Evolutionary conservation across 2,888 invertebrate genomes (phyloP), one percentile per base, ranked within the genome.

Genomic region (Sarcophaga subvicina): DNA sequence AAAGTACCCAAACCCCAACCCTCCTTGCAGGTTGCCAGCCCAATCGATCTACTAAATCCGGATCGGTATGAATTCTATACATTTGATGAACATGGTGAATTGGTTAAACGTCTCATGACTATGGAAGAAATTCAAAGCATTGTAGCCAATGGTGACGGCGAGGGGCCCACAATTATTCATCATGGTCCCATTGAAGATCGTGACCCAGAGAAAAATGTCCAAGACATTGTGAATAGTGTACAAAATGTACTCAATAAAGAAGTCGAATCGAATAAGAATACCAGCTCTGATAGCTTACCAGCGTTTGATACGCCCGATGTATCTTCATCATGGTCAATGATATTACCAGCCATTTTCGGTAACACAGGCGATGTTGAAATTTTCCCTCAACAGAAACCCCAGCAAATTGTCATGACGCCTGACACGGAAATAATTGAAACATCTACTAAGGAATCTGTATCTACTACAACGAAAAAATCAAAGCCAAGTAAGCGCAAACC

Each of bases 1-100:
- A 95, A 95, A 37, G 93, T 96, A 73, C 95, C 95, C n/a, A 96
- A 95, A 90, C 96, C 96, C 70, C 94, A 94, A 86, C 95, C 95
- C 66, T 92, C 93, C 22, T 94, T 95, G 8, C 95, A 96, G 87
- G 95, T 96, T 3, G 96, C 96, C n/a, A 97, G 97, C 86, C 97
- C 97, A 0, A 97, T 96, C 0, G 96, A 96, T 90, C 94, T 98
- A 1, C 93, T 97, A 8, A 96, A 96, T 88, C 98, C 97, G 2
- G 97, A 97, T 91, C 95, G 96, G 91, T 97, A 97, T 92, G 97
- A 97, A 91, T 98, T 97, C 92, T 97, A 97, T 91, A 97, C 97
- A 0, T 97, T 97, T 90, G 96, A 97, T 90, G 97, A 97, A 90
- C 96, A 96, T 80, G 97, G 97, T 17, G 97, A 97, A 90, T 94